A percentile compares a stretch with the other conserved stretches of the same genome.
Conservation (phyloP, 2,113 vertebrate genomes). For the Rhynchopsitta pachyrhyncha region DNA sequence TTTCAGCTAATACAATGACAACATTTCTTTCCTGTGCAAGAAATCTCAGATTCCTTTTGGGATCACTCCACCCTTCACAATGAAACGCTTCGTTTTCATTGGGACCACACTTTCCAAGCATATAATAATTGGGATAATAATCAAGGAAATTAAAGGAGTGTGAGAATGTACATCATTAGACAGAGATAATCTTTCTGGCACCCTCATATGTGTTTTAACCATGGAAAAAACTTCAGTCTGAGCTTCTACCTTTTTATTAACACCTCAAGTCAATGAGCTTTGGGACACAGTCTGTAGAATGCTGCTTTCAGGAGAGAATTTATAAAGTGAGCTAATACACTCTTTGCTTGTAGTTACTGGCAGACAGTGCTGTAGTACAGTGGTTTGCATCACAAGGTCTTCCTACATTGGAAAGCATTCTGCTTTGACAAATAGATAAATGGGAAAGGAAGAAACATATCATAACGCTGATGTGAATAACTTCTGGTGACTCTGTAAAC, state of each 20-base stretch:
- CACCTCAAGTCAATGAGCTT: not conserved
- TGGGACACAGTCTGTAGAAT: not conserved
- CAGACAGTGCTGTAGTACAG: not conserved
- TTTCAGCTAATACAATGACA: not conserved
- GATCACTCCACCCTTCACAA: not conserved
- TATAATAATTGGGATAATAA: not conserved
- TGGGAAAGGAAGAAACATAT: not conserved
- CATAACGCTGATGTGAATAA: not conserved
- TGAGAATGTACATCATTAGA: not conserved
- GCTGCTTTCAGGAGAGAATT: not conserved
- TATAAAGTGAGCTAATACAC: not conserved
- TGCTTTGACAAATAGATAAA: not conserved
- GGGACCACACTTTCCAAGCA: not conserved
- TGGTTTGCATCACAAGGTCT: not conserved
- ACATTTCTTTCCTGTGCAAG: not conserved
- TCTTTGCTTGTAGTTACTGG: not conserved
- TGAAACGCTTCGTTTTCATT: not conserved
- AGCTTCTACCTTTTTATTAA: not conserved
- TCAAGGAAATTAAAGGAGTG: not conserved
- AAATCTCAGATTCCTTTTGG: not conserved
- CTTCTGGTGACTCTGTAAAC: not conserved
- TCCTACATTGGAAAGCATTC: not conserved
- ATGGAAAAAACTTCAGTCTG: not conserved
- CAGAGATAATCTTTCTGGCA: not conserved
- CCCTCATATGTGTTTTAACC: not conserved